Evolutionary conservation across 2,888 invertebrate genomes (phyloP).

Genomic region (Caenorhabditis virilis): DNA sequence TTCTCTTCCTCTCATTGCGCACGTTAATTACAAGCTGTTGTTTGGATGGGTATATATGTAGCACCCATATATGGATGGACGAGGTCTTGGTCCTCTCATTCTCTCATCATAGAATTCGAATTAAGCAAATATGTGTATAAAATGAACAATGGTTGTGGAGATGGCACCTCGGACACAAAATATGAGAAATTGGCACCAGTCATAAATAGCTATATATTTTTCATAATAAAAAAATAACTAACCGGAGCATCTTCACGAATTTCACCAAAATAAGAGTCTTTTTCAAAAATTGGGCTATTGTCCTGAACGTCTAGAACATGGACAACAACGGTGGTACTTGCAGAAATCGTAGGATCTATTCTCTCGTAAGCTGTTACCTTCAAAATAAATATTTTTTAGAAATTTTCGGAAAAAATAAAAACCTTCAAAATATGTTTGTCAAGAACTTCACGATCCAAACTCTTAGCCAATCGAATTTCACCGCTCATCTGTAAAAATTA

Average conservation of each 20-base stretch:
- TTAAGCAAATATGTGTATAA: conserved; percentile 8
- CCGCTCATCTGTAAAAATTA: conserved; percentile 51
- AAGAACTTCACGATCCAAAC: conserved; percentile 63
- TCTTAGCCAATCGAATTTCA: conserved; percentile 62
- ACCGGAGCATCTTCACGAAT: conserved; percentile 80
- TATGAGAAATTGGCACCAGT: no score
- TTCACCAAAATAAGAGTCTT: conserved; percentile 85
- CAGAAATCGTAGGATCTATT: conserved; percentile 59
- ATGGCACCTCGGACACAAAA: background rate
- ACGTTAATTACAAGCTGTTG: conserved; percentile 43
- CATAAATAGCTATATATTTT: no score
- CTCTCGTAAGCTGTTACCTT: conserved; percentile 64
- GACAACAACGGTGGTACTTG: conserved; percentile 72
- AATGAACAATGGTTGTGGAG: conserved; percentile 3
- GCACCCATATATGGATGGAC: background rate
- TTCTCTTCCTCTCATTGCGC: no score
- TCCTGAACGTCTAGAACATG: conserved; percentile 94
- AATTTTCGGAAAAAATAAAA: background rate
- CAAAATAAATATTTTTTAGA: background rate
- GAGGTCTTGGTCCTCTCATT: conserved; percentile 9
- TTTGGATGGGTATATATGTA: conserved; percentile 15
- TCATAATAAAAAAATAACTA: conserved; percentile 16
- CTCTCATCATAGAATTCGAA: conserved; percentile 10
- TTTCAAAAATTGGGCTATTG: conserved; percentile 89
- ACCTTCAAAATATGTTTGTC: conserved; percentile 63